These are phyloP conservation scores for Acronicta alni DNA, from an alignment of 2,888 invertebrate genomes.

Conservation along the genomic window DNA sequence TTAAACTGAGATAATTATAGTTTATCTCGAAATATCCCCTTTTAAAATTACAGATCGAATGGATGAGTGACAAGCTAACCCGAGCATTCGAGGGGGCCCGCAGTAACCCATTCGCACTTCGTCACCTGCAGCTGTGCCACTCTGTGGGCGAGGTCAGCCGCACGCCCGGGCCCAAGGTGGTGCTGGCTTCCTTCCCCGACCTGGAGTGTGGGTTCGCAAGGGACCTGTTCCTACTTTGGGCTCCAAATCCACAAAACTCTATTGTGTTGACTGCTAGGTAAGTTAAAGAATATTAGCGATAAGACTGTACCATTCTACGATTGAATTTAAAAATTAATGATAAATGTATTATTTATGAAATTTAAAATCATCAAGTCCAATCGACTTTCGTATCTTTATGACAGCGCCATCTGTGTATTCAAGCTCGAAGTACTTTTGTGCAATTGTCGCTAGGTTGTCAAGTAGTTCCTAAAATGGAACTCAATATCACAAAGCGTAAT, in stretches of 20 bases:
- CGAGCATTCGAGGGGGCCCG: conserved; percentile 96
- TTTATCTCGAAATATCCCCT: no score
- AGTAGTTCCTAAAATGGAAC: no score
- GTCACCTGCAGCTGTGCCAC: conserved; percentile 98
- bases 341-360: no score
- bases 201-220: conserved; percentile 98
- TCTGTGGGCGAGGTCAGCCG: conserved; percentile 94
- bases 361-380: no score
- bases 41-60: conserved; percentile 93
- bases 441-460: no score
- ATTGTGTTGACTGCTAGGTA: conserved; percentile 97
- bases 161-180: conserved; percentile 94
- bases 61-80: conserved; percentile 99
- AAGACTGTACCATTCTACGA: no score
- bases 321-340: no score
- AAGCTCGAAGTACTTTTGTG: no score
- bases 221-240: conserved; percentile 98
- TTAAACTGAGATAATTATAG: no score
- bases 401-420: no score
- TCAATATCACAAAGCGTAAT: no score
- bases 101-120: conserved; percentile 98
- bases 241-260: conserved; percentile 96
- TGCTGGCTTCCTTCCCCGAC: conserved; percentile 98
- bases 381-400: no score
- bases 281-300: conserved; percentile 20